Percentiles rank a stretch among this genome's conserved stretches.
These are phyloP conservation scores for Atherinosoma microstoma DNA, from an alignment of 2,797 vertebrate species.

Conservation along the genomic window DNA sequence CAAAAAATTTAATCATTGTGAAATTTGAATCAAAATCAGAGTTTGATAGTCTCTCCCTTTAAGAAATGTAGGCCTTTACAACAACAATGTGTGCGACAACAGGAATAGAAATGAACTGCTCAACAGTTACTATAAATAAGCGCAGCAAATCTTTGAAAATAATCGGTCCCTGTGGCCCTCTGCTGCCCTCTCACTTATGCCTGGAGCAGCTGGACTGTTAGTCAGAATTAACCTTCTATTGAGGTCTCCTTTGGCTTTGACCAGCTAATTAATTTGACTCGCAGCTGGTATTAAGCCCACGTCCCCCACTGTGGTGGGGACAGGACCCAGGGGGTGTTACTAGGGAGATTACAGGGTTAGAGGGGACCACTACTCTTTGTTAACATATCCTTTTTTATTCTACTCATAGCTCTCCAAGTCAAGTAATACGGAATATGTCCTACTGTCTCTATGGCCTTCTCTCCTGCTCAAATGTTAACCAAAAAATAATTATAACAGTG, in stretches of 20 bases:
- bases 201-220: conserved; percentile 40
- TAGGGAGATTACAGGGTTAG: conserved; percentile 35
- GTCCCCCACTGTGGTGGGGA: conserved; percentile 35
- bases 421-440: conserved; percentile 26
- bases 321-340: conserved; percentile 45
- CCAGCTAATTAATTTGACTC: conserved; percentile 69
- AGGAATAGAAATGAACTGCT: neutral
- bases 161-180: conserved; percentile 49
- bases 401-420: conserved; percentile 10
- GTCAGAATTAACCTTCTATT: conserved; percentile 25
- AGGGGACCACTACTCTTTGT: conserved; percentile 26
- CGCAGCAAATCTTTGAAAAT: conserved; percentile 53
- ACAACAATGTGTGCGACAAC: neutral
- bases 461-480: conserved; percentile 37
- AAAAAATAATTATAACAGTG: conserved; percentile 53
- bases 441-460: conserved; percentile 27
- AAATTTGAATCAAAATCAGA: conserved; percentile 18
- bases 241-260: conserved; percentile 46
- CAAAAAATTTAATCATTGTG: neutral
- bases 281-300: conserved; percentile 52
- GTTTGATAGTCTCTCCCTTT: conserved; percentile 8
- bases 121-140: conserved; percentile 54
- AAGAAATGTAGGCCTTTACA: neutral
- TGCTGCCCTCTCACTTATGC: conserved; percentile 31
- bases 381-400: conserved; percentile 23